Evolutionary conservation across 1,140 invertebrate genomes (phyloP), one percentile per base, ranked within the genome.

Genomic region (Megalopta genalis): DNA sequence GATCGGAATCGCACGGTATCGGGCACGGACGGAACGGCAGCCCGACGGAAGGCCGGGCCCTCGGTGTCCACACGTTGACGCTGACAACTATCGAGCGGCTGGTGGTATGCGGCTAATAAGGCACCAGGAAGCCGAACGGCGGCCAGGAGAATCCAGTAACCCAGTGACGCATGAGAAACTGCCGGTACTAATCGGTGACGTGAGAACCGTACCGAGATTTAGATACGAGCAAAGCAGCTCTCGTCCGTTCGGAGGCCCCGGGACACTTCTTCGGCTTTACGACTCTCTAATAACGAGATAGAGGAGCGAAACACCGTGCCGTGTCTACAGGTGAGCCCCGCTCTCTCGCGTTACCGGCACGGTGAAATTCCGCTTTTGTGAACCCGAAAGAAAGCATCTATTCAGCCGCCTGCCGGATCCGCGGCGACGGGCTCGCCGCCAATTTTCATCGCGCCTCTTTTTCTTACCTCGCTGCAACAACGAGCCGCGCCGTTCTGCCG

Each of bases 131-230:
- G 76, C 60, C 82, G 39, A 68, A 14, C 37, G 21, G 14, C 23
- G 37, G 27, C 42, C 60, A 5, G 60, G 67, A 71, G 86, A 84
- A 81, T 85, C 76, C 57, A 84, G 83, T 88, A 88, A 88, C 83
- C 85, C 76, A 86, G 84, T 88, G 87, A 86, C 86, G 75, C 80
- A 74, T 83, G 83, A 77, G 86, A 86, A 86, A 83, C 77, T 72
- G 77, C 49, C 25, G 60, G 46, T 14, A 57, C 66, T 80, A 86
- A 86, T 86, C 81, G 49, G 74, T 83, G 81, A 80, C 75, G 80
- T 85, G 85, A 86, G 85, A 85, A 86, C 76, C 71, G 57, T 78
- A 76, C 60, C 64, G 73, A 73, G 76, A 86, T 83, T 83, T 63
- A 85, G 77, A 85, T 75, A 73, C 70, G 52, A 73, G 64, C 65